These are phyloP conservation scores for Hippopotamus amphibius DNA, from an alignment of 2,113 vertebrate species.

Conservation along the genomic window DNA sequence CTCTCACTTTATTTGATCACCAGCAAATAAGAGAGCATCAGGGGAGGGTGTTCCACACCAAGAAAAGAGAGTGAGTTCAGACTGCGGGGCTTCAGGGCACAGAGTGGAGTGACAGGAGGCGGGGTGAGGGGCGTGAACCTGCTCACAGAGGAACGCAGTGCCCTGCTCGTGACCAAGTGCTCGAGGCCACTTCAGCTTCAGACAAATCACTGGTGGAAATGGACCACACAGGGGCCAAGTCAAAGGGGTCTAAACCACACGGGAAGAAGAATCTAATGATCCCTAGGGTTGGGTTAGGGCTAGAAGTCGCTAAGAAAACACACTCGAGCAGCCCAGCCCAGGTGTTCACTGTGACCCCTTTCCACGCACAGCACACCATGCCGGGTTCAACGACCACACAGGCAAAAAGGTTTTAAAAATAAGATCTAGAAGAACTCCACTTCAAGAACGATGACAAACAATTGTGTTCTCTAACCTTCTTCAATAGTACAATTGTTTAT, in stretches of 20 bases:
- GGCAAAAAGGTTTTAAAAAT: background rate
- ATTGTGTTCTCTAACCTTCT: background rate
- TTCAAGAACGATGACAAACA: conserved; percentile 3
- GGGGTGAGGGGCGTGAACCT: background rate
- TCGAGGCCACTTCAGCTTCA: background rate
- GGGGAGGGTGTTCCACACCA: background rate
- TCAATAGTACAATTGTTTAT: background rate
- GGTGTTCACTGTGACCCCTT: background rate
- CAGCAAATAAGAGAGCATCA: too few species aligned
- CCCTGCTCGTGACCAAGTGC: background rate
- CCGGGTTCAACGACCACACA: background rate
- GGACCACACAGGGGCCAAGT: background rate
- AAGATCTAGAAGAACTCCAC: background rate
- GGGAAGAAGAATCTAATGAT: background rate
- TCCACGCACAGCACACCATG: background rate
- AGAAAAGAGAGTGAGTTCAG: background rate
- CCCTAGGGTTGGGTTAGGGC: background rate
- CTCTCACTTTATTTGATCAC: background rate
- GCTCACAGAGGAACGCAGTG: background rate
- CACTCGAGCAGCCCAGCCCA: background rate
- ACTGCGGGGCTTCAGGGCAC: background rate
- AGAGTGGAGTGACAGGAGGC: background rate
- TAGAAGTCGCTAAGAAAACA: conserved; percentile 3
- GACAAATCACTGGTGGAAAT: background rate
- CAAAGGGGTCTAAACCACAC: background rate